Evolutionary conservation across 1,140 invertebrate genomes (phyloP), one percentile per base, ranked within the genome.

Genomic region (Nasonia vitripennis): DNA sequence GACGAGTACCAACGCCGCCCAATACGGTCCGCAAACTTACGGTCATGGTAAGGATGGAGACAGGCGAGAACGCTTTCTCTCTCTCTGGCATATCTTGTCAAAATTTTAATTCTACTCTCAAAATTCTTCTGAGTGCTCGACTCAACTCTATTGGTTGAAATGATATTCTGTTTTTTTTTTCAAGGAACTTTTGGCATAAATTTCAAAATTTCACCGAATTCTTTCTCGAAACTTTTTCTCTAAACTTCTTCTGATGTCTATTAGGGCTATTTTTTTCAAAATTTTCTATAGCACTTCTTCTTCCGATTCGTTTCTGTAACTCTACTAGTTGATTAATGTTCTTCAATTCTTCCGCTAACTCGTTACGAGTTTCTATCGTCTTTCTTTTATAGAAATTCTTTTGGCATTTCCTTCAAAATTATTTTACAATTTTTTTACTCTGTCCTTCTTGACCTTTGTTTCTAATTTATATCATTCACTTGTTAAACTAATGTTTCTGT

Each of bases 31-130:
- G 85, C 89, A 88, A 81, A 89, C 86, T 89, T 89, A 90, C 86
- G 90, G 89, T 88, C 90, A 91, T 87, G 92, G 92, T 93, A 93
- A 93, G 86, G 89, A 90, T 87, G 86, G 84, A 88, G 88, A 17
- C 17, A 62, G 55, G 55, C 55, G 55, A 62, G 55, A 62, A 62
- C 17, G 55, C 55, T 62, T 17, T 62, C 20, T 62, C 17, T 20
- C 20, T 62, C 55, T 62, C 20, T 62, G 55, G 37, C 78, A 70
- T n/a, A 80, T 41, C 37, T 41, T 82, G 70, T 75, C 48, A 62
- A 75, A 37, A 37, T 7, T 73, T 51, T 41, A 23, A 23, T 37
- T 83, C 55, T 62, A 62, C 55, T 41, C 37, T 74, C 31, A 75
- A 62, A 62, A 27, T 31, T 67, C 55, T 82, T 48, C 45, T 48